Base-by-base conservation (phyloP, 2,113 vertebrate species). In the Engystomops pustulosus region DNA sequence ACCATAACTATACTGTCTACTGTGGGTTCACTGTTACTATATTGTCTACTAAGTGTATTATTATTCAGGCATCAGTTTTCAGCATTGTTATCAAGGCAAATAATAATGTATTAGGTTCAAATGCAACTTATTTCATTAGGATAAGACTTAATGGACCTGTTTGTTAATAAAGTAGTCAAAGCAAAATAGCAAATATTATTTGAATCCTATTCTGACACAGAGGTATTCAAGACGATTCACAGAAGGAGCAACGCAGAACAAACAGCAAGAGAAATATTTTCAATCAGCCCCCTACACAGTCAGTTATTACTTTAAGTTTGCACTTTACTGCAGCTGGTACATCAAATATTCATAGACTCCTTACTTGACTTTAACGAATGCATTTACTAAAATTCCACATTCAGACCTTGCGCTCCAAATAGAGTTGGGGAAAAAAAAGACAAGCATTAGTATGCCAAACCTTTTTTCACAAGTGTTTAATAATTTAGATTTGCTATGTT, bases 401-500 rank as follows among this genome's bases (percentile, higher is more conserved):
- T 85, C 62, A 85, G 49, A 58, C 83, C 74, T 70, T 85, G 25
- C 65, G 27, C 75, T 85, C 75, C 25, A 85, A 77, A 79, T 79
- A 79, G 45, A 70, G 62, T 30, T 68, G 58, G 41, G 36, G 55
- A 18, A 18, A 36, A 32, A 55, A 20, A 55, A 68, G 71, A 38
- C 32, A 70, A 85, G 74, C 83, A 79, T 85, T 85, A 85, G 74
- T 85, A 85, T 85, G 83, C 83, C 83, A 85, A 85, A 58, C 62
- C 83, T 85, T 85, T 84, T 85, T 85, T 85, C 65, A 79, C 83
- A 78, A 70, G 83, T 55, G 47, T 85, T 85, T 85, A 85, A 85
- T 85, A 85, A 85, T 85, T 85, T 79, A 85, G 45, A 32, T 55
- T 70, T 85, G 75, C 62, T 79, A 23, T 79, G 83, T 68, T 70